phyloP scores from a whole-genome alignment of 2,113 vertebrate species.

The Delphinus delphis region DNA sequence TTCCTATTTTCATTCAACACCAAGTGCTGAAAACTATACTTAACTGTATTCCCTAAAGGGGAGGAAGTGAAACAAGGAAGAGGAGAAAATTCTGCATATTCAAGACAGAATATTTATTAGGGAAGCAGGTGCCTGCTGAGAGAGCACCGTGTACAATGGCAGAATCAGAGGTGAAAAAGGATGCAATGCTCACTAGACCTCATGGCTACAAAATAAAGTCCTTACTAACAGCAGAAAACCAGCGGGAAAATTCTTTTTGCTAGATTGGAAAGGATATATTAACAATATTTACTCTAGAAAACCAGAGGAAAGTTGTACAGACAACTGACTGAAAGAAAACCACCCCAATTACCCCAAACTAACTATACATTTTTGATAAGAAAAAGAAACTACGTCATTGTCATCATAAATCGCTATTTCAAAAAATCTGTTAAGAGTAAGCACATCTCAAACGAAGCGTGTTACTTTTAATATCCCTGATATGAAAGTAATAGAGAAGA shows the following conservation, averaged over 20 bases:
- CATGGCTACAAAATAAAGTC: neutral
- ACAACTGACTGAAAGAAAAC: neutral
- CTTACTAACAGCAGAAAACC: neutral
- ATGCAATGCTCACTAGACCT: neutral
- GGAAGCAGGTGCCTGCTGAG: neutral
- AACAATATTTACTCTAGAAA: neutral
- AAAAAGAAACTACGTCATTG: neutral
- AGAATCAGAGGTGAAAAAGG: neutral
- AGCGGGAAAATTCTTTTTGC: neutral
- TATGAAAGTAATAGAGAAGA: neutral
- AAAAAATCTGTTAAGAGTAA: neutral
- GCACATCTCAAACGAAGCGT: neutral
- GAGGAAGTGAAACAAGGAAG: neutral
- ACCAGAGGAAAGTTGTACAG: neutral
- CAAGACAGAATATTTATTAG: neutral
- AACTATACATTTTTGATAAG: neutral
- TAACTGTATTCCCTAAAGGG: neutral
- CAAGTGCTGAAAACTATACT: neutral
- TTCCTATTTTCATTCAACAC: neutral
- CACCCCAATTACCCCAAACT: neutral
- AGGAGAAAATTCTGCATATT: neutral
- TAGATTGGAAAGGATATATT: neutral
- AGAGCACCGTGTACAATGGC: neutral
- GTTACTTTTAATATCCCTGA: neutral
- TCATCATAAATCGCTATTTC: slow-evolving; percentile 16